phyloP scores from a whole-genome alignment of 2,113 vertebrate species.

The Aepyceros melampus region DNA sequence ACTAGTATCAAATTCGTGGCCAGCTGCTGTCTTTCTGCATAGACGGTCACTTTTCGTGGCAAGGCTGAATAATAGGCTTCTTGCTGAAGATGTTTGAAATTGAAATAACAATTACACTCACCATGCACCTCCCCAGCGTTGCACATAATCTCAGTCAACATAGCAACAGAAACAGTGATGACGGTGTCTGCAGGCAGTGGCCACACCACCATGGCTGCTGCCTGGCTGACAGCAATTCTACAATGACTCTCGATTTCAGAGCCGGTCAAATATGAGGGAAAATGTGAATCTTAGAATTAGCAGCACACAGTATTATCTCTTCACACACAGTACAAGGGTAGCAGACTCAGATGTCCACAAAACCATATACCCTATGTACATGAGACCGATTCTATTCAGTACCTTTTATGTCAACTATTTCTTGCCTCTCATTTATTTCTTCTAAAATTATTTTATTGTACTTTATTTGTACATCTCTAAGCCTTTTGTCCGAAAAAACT shows the following conservation, averaged over 20 bases:
- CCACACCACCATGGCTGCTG: neutral
- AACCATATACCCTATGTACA: neutral
- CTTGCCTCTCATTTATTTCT: neutral
- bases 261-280: neutral
- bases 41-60: neutral
- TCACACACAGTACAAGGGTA: neutral
- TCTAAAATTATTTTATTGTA: neutral
- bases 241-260: neutral
- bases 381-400: neutral
- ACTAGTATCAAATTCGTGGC: neutral
- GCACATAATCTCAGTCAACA: neutral
- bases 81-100: neutral
- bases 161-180: neutral
- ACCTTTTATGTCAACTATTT: neutral
- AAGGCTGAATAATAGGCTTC: neutral
- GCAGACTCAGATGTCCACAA: neutral
- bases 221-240: neutral
- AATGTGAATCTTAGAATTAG: neutral
- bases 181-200: neutral
- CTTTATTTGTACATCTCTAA: neutral
- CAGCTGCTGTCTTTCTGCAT: neutral
- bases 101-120: neutral
- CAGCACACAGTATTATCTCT: neutral
- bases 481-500: neutral
- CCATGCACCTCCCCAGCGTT: neutral